Evolutionary conservation across 2,113 vertebrate species (phyloP), one percentile per base, ranked within the genome.

Genomic region (Setophaga petechia): DNA sequence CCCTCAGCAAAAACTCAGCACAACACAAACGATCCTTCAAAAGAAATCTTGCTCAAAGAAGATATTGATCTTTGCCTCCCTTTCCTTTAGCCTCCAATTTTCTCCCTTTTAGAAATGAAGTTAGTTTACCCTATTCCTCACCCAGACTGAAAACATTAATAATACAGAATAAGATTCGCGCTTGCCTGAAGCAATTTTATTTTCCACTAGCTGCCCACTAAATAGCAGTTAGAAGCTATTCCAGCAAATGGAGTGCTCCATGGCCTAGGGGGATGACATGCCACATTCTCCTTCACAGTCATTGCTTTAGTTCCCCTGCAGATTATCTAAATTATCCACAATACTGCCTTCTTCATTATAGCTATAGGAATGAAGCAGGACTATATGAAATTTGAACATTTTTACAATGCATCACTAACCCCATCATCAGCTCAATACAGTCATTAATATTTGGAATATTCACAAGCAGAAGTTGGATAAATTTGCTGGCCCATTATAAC

Each of bases 171-270:
- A 94, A 95, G 82, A 87, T 83, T 95, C 46, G 31, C 82, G 35
- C 78, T 84, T 69, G 87, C 93, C 82, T 89, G 82, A 90, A 79
- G 89, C 88, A 86, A 81, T 96, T 94, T 96, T 92, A 95, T 95
- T 94, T 95, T 94, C 88, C 86, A 86, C 72, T 88, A 88, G 82
- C 83, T 97, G 76, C 94, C 79, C 86, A 88, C 92, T 95, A 97
- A 95, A 97, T 80, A 88, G 90, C 86, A 93, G 94, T 88, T 93
- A 88, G 72, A 85, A 95, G 69, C 84, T 85, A 91, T 94, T 94
- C 67, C 82, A 94, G 84, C 58, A 91, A 94, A 96, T 87, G 78
- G 78, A 96, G 89, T 44, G 12, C 63, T 93, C 81, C 69, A 41
- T 41, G 49, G 93, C 78, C 89, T 73, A 72, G 44, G 46, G 86